A percentile compares a stretch with the other conserved stretches of the same genome.
phyloP scores from a whole-genome alignment of 2,113 vertebrate species.

The Astatoreochromis straeleni region DNA sequence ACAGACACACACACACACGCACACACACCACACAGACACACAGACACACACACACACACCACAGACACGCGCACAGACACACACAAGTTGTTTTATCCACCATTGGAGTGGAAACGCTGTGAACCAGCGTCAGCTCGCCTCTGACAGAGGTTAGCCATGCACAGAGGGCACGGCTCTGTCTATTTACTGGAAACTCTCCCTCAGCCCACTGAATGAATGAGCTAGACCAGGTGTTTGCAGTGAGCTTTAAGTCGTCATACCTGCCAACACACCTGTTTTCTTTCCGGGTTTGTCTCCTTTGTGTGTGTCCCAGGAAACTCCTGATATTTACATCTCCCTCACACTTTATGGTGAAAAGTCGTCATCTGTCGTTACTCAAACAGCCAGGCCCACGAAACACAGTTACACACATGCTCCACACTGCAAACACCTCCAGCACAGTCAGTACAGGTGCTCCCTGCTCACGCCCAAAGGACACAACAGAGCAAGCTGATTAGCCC shows the following conservation, averaged over 20 bases:
- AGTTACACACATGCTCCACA: neutral
- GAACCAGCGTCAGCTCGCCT: neutral
- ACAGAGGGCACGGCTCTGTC: neutral
- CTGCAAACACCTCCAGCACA: neutral
- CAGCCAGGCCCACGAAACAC: neutral
- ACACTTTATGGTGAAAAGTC: neutral
- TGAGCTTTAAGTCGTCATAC: neutral
- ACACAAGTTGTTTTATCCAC: neutral
- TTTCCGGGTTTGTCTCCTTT: neutral
- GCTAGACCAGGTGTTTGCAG: neutral
- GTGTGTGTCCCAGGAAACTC: neutral
- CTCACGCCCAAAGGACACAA: neutral
- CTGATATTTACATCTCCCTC: neutral
- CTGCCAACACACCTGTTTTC: neutral
- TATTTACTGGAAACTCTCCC: neutral
- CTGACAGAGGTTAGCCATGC: neutral
- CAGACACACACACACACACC: fast-evolving
- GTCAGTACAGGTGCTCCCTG: neutral
- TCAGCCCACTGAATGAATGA: neutral
- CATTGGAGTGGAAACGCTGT: neutral
- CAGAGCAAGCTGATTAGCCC: neutral
- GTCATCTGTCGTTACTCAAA: neutral
- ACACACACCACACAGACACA: neutral
- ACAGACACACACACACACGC: fast-evolving
- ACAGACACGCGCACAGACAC: neutral